Base-by-base conservation (phyloP, 92 coral and sea anemone species). In the Nematostella vectensis region DNA sequence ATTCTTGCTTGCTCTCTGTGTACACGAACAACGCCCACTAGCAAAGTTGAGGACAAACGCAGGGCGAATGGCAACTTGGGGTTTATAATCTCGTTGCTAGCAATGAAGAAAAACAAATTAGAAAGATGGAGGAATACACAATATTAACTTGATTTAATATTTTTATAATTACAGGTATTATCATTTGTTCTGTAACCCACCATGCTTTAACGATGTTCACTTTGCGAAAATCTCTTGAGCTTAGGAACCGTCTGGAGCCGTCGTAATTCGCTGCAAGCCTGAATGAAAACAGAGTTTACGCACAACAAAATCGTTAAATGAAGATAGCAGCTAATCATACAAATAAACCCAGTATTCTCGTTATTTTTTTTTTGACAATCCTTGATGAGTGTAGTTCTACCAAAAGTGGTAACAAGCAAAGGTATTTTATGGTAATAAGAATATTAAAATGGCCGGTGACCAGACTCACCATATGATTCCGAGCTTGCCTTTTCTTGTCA, bases 231-330 rank as follows among this genome's bases (percentile, higher is more conserved):
- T 79, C 80, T 22, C 63, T 64, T 26, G 33, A 56, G 11, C 52
- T 50, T 48, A 72, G 42, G 15, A 56, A 65, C 43, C 59, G 71
- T 10, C 67, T 59, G 33, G 52, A 28, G n/a, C 76, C 80, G 20
- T 66, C 73, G 51, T 79, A 67, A n/a, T 71, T 79, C 12, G 86
- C 86, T 27, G 86, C 86, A 24, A 79, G 50, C 86, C 86, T 79
- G 40, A 52, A 57, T n/a, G n/a, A n/a, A n/a, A n/a, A n/a, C n/a
- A n/a, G 28, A 2, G 18, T n/a, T n/a, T n/a, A n/a, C n/a, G n/a
- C n/a, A n/a, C n/a, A n/a, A n/a, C n/a, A n/a, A n/a, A n/a, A n/a
- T n/a, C n/a, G n/a, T n/a, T n/a, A n/a, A n/a, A n/a, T n/a, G n/a
- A n/a, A n/a, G n/a, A n/a, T n/a, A n/a, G n/a, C n/a, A n/a, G n/a